These are phyloP conservation scores for Tenualosa ilisha DNA, from an alignment of 2,797 vertebrate species.

Conservation along the genomic window DNA sequence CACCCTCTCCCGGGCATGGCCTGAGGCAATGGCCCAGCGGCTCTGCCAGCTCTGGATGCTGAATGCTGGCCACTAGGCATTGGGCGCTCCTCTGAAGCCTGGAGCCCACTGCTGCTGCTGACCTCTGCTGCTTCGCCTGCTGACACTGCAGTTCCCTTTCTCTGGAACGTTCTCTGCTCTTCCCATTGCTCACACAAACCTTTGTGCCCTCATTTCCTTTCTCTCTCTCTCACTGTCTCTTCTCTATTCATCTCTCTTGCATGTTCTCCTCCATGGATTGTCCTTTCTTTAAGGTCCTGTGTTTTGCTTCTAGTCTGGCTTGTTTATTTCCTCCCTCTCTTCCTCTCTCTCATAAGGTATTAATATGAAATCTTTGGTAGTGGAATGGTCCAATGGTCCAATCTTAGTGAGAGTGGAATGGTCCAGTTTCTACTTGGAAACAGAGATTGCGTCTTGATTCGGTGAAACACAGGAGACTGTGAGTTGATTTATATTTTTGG, in stretches of 20 bases:
- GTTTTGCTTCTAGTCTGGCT: neutral
- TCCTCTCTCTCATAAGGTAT: too few relatives aligned
- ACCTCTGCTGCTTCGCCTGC: neutral
- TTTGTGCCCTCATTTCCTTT: neutral
- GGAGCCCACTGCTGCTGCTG: neutral
- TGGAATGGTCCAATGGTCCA: too few relatives aligned
- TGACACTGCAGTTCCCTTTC: neutral
- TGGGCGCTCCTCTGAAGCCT: neutral
- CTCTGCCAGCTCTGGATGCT: neutral
- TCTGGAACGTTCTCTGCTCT: neutral
- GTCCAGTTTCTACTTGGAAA: too few relatives aligned
- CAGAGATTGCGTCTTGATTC: too few relatives aligned
- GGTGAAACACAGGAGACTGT: too few relatives aligned
- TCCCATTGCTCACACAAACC: neutral
- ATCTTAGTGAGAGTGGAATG: too few relatives aligned
- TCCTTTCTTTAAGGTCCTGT: neutral
- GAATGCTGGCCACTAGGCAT: neutral
- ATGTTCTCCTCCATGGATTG: too few relatives aligned
- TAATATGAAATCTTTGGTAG: too few relatives aligned
- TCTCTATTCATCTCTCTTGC: neutral
- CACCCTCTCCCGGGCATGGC: neutral
- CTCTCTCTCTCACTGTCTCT: neutral
- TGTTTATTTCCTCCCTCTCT: too few relatives aligned
- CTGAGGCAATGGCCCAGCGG: neutral
- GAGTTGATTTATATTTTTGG: too few relatives aligned